Conservation (phyloP, 2,888 invertebrate genomes). For the Polylopha cassiicola region DNA sequence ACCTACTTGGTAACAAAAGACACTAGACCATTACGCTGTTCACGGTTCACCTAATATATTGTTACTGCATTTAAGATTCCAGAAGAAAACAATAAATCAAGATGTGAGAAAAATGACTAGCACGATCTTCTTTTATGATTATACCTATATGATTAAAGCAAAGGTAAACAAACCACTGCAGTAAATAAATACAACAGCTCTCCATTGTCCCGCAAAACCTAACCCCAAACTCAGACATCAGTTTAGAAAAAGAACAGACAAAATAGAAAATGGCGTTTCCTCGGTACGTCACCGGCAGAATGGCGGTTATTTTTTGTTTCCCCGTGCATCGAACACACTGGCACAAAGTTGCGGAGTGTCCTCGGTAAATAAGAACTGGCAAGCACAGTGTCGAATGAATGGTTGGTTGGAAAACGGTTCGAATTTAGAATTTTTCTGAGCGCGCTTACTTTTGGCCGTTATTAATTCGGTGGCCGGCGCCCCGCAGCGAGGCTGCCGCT, state of each 20-base stretch:
- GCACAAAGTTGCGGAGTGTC: slow-evolving; percentile 1
- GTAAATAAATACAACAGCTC: no score
- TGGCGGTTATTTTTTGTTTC: slow-evolving; percentile 60
- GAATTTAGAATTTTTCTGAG: slow-evolving; percentile 4
- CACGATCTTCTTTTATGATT: no score
- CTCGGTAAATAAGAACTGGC: slow-evolving; percentile 9
- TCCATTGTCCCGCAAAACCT: no score
- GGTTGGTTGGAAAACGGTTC: slow-evolving; percentile 8
- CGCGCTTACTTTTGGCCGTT: slow-evolving; percentile 62
- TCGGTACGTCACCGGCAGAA: slow-evolving; percentile 69
- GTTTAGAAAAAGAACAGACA: slow-evolving; percentile 44
- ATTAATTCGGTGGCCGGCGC: slow-evolving; percentile 67
- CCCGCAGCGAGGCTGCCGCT: slow-evolving; percentile 61
- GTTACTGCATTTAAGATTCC: not conserved
- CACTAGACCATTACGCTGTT: no score
- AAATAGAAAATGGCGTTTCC: slow-evolving; percentile 66
- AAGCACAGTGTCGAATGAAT: not conserved
- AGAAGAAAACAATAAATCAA: no score
- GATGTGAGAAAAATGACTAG: no score
- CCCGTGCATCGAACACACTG: slow-evolving; percentile 25
- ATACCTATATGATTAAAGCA: no score
- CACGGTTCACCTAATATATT: not conserved
- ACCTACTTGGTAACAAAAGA: no score
- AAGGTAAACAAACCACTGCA: no score
- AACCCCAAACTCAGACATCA: not conserved